A percentile compares a stretch with the other conserved stretches of the same genome.
These are phyloP conservation scores for Balearica regulorum DNA, from an alignment of 2,797 vertebrate species.

Conservation along the genomic window DNA sequence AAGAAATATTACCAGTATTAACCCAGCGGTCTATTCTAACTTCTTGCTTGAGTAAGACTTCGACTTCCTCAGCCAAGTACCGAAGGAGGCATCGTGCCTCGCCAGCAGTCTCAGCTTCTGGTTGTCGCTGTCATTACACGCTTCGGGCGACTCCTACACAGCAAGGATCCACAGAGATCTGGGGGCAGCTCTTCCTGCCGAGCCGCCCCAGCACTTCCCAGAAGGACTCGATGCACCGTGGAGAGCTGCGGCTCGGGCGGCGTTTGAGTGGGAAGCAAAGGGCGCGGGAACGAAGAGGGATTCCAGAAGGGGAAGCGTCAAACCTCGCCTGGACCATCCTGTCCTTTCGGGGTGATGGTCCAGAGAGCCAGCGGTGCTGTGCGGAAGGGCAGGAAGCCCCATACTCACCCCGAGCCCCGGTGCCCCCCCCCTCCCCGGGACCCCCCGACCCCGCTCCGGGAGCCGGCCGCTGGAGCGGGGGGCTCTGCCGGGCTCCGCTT, in stretches of 20 bases:
- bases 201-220: neutral
- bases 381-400: too few species aligned
- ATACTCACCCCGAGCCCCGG: too few species aligned
- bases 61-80: neutral
- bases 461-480: neutral
- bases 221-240: neutral
- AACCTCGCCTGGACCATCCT: neutral
- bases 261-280: too few species aligned
- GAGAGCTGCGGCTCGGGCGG: neutral
- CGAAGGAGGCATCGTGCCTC: rapidly evolving
- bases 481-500: too few species aligned
- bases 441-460: too few species aligned
- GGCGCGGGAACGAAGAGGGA: too few species aligned
- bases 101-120: rapidly evolving
- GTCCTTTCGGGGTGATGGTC: neutral
- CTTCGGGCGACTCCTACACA: rapidly evolving
- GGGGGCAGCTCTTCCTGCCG: neutral
- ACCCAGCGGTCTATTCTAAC: neutral
- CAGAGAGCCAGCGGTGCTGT: too few species aligned
- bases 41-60: neutral
- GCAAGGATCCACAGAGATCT: rapidly evolving
- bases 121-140: rapidly evolving
- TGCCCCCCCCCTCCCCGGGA: too few species aligned
- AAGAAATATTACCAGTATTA: rapidly evolving
- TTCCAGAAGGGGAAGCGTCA: neutral